Percentiles rank a stretch among this genome's conserved stretches.
These are phyloP conservation scores for Hoplostethus mediterraneus DNA, from an alignment of 2,797 vertebrate genomes.

Conservation along the genomic window DNA sequence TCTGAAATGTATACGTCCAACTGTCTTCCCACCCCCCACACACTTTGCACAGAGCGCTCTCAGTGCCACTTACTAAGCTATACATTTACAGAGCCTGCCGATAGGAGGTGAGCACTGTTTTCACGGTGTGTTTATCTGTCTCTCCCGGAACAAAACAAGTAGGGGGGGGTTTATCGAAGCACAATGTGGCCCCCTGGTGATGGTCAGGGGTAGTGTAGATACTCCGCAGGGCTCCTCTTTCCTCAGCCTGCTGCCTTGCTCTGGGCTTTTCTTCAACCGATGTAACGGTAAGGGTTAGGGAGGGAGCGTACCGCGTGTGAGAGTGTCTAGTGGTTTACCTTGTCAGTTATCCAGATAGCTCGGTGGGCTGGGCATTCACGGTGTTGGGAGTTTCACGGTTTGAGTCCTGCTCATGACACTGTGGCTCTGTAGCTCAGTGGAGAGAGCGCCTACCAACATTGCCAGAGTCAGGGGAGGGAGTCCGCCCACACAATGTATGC, in stretches of 20 bases:
- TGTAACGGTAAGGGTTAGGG: slow-evolving; percentile 28
- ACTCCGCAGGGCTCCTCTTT: slow-evolving; percentile 49
- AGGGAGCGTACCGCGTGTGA: slow-evolving; percentile 31
- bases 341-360: slow-evolving; percentile 38
- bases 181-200: slow-evolving; percentile 79
- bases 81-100: slow-evolving; percentile 60
- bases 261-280: slow-evolving; percentile 57
- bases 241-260: slow-evolving; percentile 18
- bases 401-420: too few species aligned
- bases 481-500: too few species aligned
- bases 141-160: slow-evolving; percentile 29
- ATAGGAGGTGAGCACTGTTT: slow-evolving; percentile 65
- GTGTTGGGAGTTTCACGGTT: slow-evolving; percentile 9
- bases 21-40: slow-evolving; percentile 36
- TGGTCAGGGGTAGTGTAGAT: slow-evolving; percentile 22
- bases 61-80: slow-evolving; percentile 58
- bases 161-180: slow-evolving; percentile 56
- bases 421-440: too few species aligned
- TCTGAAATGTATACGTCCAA: slow-evolving; percentile 62
- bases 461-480: too few species aligned
- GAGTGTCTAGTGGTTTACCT: slow-evolving; percentile 50
- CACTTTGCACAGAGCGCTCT: slow-evolving; percentile 41
- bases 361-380: slow-evolving; percentile 19
- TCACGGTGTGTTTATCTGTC: slow-evolving; percentile 63
- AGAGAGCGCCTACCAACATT: too few species aligned